phyloP scores from a whole-genome alignment of 2,113 vertebrate genomes.

The Amphiprion percula region DNA sequence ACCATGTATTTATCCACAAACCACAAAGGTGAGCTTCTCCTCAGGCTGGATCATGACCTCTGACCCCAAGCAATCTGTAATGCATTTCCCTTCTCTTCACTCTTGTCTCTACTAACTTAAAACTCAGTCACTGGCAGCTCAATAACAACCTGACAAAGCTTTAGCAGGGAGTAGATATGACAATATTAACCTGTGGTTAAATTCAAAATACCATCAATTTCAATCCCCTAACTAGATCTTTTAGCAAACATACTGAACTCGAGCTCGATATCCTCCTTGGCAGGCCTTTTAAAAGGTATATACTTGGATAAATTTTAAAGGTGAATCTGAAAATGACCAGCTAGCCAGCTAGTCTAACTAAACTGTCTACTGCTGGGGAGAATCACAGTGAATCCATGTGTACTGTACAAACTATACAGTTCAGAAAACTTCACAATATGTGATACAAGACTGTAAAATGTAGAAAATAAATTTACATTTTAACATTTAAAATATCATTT shows the following conservation, averaged over 20 bases:
- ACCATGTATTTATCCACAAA: conserved; percentile 62
- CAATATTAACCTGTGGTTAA: conserved; percentile 8
- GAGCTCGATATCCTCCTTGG: neutral
- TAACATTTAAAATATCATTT: too few species aligned
- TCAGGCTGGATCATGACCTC: conserved; percentile 50
- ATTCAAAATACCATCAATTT: conserved; percentile 23
- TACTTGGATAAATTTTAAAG: conserved; percentile 8
- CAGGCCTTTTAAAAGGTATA: conserved; percentile 13
- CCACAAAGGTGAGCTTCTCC: conserved; percentile 66
- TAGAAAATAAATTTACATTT: too few species aligned
- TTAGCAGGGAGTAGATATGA: neutral
- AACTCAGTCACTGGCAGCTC: conserved; percentile 13
- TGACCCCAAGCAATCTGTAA: conserved; percentile 39
- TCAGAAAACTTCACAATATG: too few species aligned
- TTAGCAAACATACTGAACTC: conserved; percentile 12
- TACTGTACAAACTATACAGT: neutral
- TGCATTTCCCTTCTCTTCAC: neutral
- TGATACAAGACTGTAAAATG: too few species aligned
- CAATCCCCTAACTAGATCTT: neutral
- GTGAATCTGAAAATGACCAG: conserved; percentile 13
- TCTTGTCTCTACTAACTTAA: conserved; percentile 4
- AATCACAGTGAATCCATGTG: neutral
- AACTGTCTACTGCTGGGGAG: neutral
- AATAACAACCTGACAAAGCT: conserved; percentile 9
- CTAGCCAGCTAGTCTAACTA: neutral